Base-by-base conservation (phyloP, 1,140 invertebrate species). In the Zaprionus africanus region DNA sequence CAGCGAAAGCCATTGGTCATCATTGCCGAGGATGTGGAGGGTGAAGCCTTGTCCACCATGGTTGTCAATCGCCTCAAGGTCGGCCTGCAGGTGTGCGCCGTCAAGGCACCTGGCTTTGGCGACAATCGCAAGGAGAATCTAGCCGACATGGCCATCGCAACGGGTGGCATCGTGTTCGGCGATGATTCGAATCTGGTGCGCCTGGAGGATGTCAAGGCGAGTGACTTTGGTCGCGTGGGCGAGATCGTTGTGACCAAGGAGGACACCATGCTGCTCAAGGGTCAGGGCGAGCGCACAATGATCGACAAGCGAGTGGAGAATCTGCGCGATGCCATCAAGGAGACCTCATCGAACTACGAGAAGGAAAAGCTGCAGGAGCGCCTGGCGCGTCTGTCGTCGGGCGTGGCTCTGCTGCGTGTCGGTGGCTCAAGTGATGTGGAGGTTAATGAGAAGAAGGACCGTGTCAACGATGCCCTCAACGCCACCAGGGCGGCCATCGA, bases 81-180 rank as follows among this genome's bases (percentile, higher is more conserved):
- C 85, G 98, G 98, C 3, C 95, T 99, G 6, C 97, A 98, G 94
- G 98, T 99, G 3, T 98, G 97, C 66, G 99, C 99, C 53, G 98
- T 99, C 0, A 99, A 99, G 93, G 99, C 99, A 4, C 99, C 99
- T 67, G 99, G 99, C 11, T 99, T 99, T 93, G 99, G 99, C 57
- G 99, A 99, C 91, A 99, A 99, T 91, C 96, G 99, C 31, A 99
- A 99, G 93, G 96, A 98, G 22, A 99, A 97, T 0, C 93, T 99
- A 0, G 96, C 97, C 78, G 99, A 99, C 90, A 99, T 99, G 96
- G 99, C 99, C 4, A 97, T 99, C 88, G 95, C 98, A n/a, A 97
- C 98, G 11, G 99, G 99, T 69, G 99, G 97, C 58, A 96, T 99
- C 88, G 98, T 99, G 2, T 99, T 99, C 93, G 99, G 99, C n/a